Base-by-base conservation (phyloP, 2,888 invertebrate species). In the Lycaena phlaeas region DNA sequence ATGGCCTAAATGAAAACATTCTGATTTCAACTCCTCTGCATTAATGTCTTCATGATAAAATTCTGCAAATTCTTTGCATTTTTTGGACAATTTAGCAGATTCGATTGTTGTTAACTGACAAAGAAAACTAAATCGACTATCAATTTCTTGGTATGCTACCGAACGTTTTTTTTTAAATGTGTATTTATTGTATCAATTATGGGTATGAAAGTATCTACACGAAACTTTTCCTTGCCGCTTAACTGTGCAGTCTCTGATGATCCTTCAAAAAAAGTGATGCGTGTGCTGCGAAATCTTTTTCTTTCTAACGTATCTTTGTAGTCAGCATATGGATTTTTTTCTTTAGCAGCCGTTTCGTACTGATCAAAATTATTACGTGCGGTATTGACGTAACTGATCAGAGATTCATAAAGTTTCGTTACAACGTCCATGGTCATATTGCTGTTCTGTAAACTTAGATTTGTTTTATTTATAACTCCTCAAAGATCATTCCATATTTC, bases 221-320 rank as follows among this genome's bases (percentile, higher is more conserved):
- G 42, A 48, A 48, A 45, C 42, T 44, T 46, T 43, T 48, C 42
- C 40, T 43, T 48, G 41, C 43, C 43, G 27, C 45, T 36, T 40
- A 42, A 42, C 43, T 45, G 45, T 14, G 27, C 14, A 37, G 37
- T 27, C 43, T 46, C 46, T 36, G 36, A 36, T 36, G 43, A 43
- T 46, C 43, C 39, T 46, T 46, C 43, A 46, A 46, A 46, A 45
- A 46, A 46, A 40, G 44, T 41, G 38, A 39, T 34, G 39, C 44
- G 44, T 38, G 38, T 28, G 39, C 40, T 40, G 36, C 34, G 36
- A 41, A 27, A 12, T 36, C 26, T 37, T 30, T 26, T 34, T 41
- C 25, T n/a, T n/a, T n/a, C n/a, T n/a, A n/a, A n/a, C n/a, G n/a
- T n/a, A n/a, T n/a, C n/a, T n/a, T n/a, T n/a, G 22, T 40, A 31